Evolutionary conservation across 2,797 vertebrate species (phyloP), one percentile per base, ranked within the genome.

Genomic region (Falco cherrug): DNA sequence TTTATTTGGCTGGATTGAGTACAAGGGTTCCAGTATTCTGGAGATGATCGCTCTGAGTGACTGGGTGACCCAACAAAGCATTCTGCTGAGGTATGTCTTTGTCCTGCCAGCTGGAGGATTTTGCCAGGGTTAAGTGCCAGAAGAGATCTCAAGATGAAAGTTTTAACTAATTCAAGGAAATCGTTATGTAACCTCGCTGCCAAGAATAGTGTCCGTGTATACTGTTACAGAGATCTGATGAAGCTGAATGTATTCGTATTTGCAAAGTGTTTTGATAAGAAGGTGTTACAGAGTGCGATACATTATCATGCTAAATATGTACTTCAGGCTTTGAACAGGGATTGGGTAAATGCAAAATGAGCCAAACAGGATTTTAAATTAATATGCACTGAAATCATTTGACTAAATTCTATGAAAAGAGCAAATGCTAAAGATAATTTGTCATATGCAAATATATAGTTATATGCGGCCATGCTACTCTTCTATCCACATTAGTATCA

Each of bases 91-190:
- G 74, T 89, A 92, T 68, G 69, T 10, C 89, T 90, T 93, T 94
- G 90, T 91, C 75, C 92, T 89, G 96, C 94, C 95, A 97, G 93
- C 90, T 96, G 76, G 84, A 92, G 69, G 78, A 77, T 83, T 94
- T 90, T 83, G 81, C 86, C 78, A 75, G 81, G 71, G 84, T 95
- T 82, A 92, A 92, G 94, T 89, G 95, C 94, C 93, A 96, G 94
- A 94, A 91, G 48, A 93, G 90, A 91, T 95, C 90, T 95, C 91
- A 89, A 90, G 90, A 93, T 9, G 16, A 94, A 95, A 92, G 77
- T 95, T 94, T 96, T 96, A 96, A 96, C 89, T 95, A 96, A 96
- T 95, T 96, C 95, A 97, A 95, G 94, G 91, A 90, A 96, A 96
- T 76, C 0, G 5, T 96, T 97, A 94, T 0, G 22, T 95, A 97